Base-by-base conservation (phyloP, 2,113 vertebrate genomes). In the Melanostigma gelatinosum region DNA sequence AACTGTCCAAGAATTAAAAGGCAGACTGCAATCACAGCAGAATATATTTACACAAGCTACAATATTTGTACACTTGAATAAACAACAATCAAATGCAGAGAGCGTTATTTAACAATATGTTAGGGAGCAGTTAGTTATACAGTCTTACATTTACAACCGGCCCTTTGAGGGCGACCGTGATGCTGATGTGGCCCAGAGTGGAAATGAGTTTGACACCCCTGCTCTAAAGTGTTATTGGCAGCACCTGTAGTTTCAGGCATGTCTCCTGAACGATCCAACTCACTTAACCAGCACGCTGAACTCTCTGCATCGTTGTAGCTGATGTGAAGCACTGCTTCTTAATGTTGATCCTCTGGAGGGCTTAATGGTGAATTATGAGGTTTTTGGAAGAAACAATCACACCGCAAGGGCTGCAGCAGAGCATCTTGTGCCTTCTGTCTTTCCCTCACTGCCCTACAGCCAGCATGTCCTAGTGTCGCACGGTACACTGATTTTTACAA, bases 181-280 rank as follows among this genome's bases (percentile, higher is more conserved):
- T n/a, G n/a, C n/a, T n/a, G n/a, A n/a, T n/a, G n/a, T n/a, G n/a
- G n/a, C n/a, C n/a, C n/a, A n/a, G n/a, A n/a, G n/a, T n/a, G n/a
- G n/a, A n/a, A n/a, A n/a, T n/a, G n/a, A n/a, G n/a, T n/a, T n/a
- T n/a, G n/a, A n/a, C n/a, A n/a, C n/a, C n/a, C n/a, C n/a, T n/a
- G n/a, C 15, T 77, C 79, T 46, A 52, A 60, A 67, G 52, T 60
- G 58, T 75, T 46, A 72, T 74, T 82, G 48, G 55, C 75, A 74
- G 67, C 72, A 85, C 71, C 78, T 77, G 65, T 73, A n/a, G 77
- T 78, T 86, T 75, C 74, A 44, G 70, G 77, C 46, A 69, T 65
- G 22, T 72, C 60, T 63, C 57, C 71, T 71, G 22, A 81, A 36
- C 0, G 4, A 64, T 67, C 60, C 50, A 77, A 57, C 63, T 72